Evolutionary conservation across 2,888 invertebrate species (phyloP), one percentile per base, ranked within the genome.

Genomic region (Smittia aterrima): DNA sequence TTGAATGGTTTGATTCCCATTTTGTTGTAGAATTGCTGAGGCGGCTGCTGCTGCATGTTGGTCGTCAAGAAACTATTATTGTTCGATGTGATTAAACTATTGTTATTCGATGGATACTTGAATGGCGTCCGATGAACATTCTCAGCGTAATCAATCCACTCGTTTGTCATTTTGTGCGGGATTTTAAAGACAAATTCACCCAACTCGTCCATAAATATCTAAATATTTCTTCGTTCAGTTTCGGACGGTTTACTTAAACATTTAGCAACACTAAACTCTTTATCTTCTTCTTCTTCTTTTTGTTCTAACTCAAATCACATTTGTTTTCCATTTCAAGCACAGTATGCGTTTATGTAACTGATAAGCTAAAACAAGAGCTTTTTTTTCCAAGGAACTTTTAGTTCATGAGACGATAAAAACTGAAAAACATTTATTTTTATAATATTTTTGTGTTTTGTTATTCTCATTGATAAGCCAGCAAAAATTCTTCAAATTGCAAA

Each of bases 141-240:
- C 66, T 74, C 75, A 75, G 79, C 79, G 81, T 81, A 83, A 78
- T 82, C 82, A 75, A 82, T 81, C 82, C 83, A 82, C 77, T 82
- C 82, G 79, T 82, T 83, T 77, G 82, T 82, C 82, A 82, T 82
- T 74, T 77, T 77, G 25, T 66, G 41, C 7, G 74, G 66, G n/a
- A 27, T 24, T 66, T 74, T 74, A 53, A 66, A 66, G 18, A 62
- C n/a, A 62, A 38, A 22, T 40, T 72, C 74, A 53, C 72, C 41
- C 9, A 41, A 66, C 6, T 74, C 74, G 74, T 74, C 47, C 74
- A 74, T 64, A 47, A 27, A 64, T 27, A 40, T 22, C 13, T 7
- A 22, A 64, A 64, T 27, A 27, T 64, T 7, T 20, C 16, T 58
- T 27, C 11, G 25, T 70, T 32, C n/a, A 67, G 13, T 1, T 47